Conservation (phyloP, 1,140 invertebrate genomes). For the Calliopsis andreniformis region DNA sequence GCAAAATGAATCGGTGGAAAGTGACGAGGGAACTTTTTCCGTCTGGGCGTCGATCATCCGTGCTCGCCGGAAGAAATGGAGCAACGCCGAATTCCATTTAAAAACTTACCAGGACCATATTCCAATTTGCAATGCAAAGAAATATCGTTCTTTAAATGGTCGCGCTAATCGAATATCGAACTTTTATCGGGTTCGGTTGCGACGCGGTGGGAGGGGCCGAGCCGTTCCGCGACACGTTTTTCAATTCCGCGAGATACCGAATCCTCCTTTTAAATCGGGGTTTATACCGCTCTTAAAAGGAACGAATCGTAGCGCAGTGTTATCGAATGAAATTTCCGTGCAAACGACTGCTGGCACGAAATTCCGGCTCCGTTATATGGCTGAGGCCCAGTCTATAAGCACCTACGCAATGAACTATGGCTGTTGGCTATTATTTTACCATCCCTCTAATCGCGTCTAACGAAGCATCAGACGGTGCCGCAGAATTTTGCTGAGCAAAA, state of each 20-base stretch:
- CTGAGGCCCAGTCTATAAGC: slow-evolving; percentile 44
- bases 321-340: slow-evolving; percentile 50
- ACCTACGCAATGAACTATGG: slow-evolving; percentile 10
- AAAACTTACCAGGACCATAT: slow-evolving; percentile 49
- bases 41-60: slow-evolving; percentile 7
- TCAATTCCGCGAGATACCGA: slow-evolving; percentile 34
- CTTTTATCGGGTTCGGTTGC: slow-evolving; percentile 29
- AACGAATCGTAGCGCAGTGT: slow-evolving; percentile 51
- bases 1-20: slow-evolving; percentile 34
- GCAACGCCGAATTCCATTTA: slow-evolving; percentile 6
- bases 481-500: background rate
- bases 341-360: slow-evolving; percentile 51
- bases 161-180: slow-evolving; percentile 71
- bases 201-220: background rate
- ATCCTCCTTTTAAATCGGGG: slow-evolving; percentile 43
- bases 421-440: slow-evolving; percentile 47
- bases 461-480: background rate
- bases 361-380: slow-evolving; percentile 47
- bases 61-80: slow-evolving; percentile 20
- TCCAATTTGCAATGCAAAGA: slow-evolving; percentile 68
- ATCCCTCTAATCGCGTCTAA: slow-evolving; percentile 46
- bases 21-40: slow-evolving; percentile 14
- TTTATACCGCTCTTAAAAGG: slow-evolving; percentile 47
- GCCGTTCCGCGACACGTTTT: slow-evolving; percentile 46
- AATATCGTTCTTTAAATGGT: slow-evolving; percentile 66